Conservation (phyloP, 1,140 invertebrate species). For the Heliconius melpomene region DNA sequence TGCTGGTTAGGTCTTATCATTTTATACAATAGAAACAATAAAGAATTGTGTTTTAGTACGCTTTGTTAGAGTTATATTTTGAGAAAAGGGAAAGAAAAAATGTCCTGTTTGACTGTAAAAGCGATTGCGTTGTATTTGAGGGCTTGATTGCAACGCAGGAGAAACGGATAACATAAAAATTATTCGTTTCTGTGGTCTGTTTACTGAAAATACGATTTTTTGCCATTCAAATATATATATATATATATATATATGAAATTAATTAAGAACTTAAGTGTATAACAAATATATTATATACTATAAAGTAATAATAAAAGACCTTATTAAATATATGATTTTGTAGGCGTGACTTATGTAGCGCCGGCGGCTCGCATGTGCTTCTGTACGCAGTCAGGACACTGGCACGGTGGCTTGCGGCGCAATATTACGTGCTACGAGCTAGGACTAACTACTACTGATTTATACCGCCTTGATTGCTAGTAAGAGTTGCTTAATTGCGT, state of each 20-base stretch:
- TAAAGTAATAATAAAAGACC: background rate
- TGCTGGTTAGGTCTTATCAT: slow-evolving; percentile 12
- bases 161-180: no score
- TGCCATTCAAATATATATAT: background rate
- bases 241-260: no score
- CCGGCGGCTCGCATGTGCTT: slow-evolving; percentile 38
- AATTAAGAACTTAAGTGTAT: background rate
- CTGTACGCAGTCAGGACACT: slow-evolving; percentile 27
- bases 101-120: background rate
- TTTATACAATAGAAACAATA: slow-evolving; percentile 16
- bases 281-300: background rate
- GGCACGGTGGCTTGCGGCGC: slow-evolving; percentile 10
- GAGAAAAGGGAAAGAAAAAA: background rate
- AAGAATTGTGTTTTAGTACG: slow-evolving; percentile 9
- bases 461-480: slow-evolving; percentile 12
- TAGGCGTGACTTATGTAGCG: slow-evolving; percentile 37
- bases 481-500: slow-evolving; percentile 12
- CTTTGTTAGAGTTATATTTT: background rate
- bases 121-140: no score
- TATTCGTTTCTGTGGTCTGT: no score
- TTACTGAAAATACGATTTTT: no score
- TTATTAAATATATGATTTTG: slow-evolving; percentile 32
- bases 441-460: slow-evolving; percentile 13
- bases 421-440: slow-evolving; percentile 10
- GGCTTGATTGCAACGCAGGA: no score